A percentile compares a stretch with the other conserved stretches of the same genome.
phyloP scores from a whole-genome alignment of 2,888 invertebrate genomes.

The Laothoe populi region DNA sequence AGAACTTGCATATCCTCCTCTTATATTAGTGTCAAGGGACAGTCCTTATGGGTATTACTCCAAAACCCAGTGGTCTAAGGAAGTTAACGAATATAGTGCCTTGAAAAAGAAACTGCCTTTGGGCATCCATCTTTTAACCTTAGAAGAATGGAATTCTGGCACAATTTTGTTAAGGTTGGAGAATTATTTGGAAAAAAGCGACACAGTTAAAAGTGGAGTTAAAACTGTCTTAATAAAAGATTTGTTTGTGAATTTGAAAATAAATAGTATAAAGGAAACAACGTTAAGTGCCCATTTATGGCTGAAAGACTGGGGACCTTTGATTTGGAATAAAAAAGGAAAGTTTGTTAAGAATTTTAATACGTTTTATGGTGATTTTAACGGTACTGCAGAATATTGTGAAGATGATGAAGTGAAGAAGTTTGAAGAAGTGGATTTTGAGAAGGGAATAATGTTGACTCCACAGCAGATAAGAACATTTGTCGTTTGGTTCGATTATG shows the following conservation, averaged over 20 bases:
- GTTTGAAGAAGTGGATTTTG: conserved; percentile 44
- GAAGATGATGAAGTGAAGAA: conserved; percentile 35
- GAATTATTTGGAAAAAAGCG: conserved; percentile 89
- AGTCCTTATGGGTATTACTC: conserved; percentile 32
- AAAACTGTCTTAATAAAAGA: conserved; percentile 84
- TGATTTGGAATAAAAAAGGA: conserved; percentile 76
- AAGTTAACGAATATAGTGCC: conserved; percentile 67
- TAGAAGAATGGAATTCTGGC: conserved; percentile 89
- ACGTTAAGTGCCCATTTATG: conserved; percentile 88
- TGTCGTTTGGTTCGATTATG: conserved; percentile 57
- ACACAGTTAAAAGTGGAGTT: conserved; percentile 78
- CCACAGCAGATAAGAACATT: conserved; percentile 92
- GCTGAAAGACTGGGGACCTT: conserved; percentile 78
- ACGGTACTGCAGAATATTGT: conserved; percentile 38
- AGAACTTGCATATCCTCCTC: conserved; percentile 56
- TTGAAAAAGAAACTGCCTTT: conserved; percentile 85
- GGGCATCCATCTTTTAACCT: conserved; percentile 89
- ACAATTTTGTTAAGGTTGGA: conserved; percentile 90
- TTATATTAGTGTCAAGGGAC: conserved; percentile 44
- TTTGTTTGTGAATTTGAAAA: conserved; percentile 83
- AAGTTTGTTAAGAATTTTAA: conserved; percentile 59
- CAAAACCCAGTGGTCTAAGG: conserved; percentile 30
- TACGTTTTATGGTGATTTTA: conserved; percentile 49
- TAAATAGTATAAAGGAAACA: conserved; percentile 85
- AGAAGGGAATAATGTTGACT: conserved; percentile 73